Conservation (phyloP, 2,797 vertebrate species). For the Iguana delicatissima region DNA sequence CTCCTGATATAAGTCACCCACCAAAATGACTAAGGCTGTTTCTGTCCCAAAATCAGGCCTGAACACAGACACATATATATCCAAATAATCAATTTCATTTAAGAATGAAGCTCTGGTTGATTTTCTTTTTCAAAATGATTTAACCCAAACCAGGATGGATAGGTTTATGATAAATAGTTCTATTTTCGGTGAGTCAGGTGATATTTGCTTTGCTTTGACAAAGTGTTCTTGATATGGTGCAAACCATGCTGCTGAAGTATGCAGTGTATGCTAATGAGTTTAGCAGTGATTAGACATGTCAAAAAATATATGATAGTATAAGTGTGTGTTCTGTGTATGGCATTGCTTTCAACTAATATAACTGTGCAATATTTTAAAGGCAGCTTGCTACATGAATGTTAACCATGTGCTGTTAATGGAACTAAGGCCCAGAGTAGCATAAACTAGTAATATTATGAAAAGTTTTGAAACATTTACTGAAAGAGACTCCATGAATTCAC, state of each 20-base stretch:
- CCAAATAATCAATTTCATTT: too few relatives aligned
- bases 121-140: neutral
- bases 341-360: neutral
- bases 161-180: neutral
- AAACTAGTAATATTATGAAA: neutral
- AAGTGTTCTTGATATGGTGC: neutral
- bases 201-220: neutral
- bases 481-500: neutral
- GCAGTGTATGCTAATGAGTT: neutral
- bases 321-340: neutral
- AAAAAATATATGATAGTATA: conserved; percentile 14
- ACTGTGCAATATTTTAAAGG: conserved; percentile 1
- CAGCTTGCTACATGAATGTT: neutral
- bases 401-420: neutral
- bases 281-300: neutral
- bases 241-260: neutral
- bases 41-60: too few relatives aligned
- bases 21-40: too few relatives aligned
- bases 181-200: neutral
- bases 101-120: neutral
- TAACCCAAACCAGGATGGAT: neutral
- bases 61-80: too few relatives aligned
- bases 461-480: neutral
- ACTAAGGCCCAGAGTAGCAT: neutral
- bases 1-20: too few relatives aligned